A percentile compares a stretch with the other conserved stretches of the same genome.
phyloP scores from a whole-genome alignment of 1,140 invertebrate genomes.

The Coptotermes formosanus region DNA sequence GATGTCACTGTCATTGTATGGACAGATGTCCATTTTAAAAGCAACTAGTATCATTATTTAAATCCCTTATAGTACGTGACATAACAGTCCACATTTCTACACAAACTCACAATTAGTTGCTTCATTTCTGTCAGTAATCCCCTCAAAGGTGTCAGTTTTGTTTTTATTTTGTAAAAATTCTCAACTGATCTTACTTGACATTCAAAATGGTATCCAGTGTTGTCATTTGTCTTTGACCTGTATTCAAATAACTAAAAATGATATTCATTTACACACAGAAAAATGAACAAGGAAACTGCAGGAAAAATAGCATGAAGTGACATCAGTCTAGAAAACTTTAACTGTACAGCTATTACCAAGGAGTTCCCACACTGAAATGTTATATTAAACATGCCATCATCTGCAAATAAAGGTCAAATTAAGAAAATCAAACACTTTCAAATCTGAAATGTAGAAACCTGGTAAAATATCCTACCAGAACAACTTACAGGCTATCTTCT shows the following conservation, averaged over 20 bases:
- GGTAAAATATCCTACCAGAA: background rate
- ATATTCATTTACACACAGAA: background rate
- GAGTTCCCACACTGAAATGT: background rate
- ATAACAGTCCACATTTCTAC: background rate
- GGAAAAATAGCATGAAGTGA: background rate
- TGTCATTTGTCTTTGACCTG: background rate
- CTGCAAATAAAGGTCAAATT: background rate
- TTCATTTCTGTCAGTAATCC: background rate
- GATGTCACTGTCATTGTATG: background rate
- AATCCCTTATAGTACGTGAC: background rate
- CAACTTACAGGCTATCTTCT: too few relatives aligned
- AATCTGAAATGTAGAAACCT: background rate
- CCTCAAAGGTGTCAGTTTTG: background rate
- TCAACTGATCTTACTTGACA: too few relatives aligned
- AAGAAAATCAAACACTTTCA: background rate
- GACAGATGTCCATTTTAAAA: background rate
- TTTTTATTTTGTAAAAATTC: background rate
- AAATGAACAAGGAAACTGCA: background rate
- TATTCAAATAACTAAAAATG: background rate
- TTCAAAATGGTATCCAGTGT: background rate
- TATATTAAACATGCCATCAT: background rate
- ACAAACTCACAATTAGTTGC: background rate
- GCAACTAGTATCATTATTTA: background rate
- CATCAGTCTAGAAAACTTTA: background rate
- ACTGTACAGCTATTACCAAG: background rate